Evolutionary conservation across 1,140 invertebrate genomes (phyloP).

Genomic region (Pissodes strobi): DNA sequence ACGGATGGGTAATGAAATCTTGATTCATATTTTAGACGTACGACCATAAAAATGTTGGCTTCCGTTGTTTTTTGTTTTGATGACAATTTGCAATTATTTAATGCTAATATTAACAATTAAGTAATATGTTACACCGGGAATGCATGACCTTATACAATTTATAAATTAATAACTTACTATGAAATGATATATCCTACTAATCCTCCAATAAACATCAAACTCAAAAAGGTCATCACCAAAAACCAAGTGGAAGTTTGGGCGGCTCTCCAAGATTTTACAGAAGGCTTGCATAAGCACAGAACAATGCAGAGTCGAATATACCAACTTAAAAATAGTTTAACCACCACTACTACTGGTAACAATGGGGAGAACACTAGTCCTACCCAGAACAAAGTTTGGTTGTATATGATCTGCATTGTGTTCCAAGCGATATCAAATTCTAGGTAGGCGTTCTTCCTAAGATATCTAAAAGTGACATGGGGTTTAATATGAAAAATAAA

Average conservation of each 20-base stretch:
- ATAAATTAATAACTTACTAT: slow-evolving; percentile 35
- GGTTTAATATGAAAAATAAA: too few species aligned
- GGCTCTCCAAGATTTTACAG: slow-evolving; percentile 68
- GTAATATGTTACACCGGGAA: too few species aligned
- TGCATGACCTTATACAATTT: too few species aligned
- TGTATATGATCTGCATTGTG: slow-evolving; percentile 75
- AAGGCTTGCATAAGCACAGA: slow-evolving; percentile 62
- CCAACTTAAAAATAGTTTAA: slow-evolving; percentile 71
- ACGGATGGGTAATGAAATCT: too few species aligned
- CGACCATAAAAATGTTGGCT: too few species aligned
- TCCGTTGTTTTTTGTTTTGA: too few species aligned
- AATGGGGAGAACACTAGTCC: slow-evolving; percentile 71
- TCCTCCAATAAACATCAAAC: slow-evolving; percentile 22
- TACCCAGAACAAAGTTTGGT: slow-evolving; percentile 74
- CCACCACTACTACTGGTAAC: slow-evolving; percentile 63
- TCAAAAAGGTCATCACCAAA: slow-evolving; percentile 68
- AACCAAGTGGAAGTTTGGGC: slow-evolving; percentile 74
- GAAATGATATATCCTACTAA: slow-evolving; percentile 30
- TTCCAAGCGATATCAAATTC: slow-evolving; percentile 75
- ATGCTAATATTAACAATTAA: too few species aligned
- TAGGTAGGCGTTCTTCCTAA: slow-evolving; percentile 10
- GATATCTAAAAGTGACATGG: slow-evolving; percentile 15
- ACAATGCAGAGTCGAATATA: slow-evolving; percentile 65
- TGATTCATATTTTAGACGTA: too few species aligned
- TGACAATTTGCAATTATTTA: too few species aligned